Conservation (phyloP, 2,888 invertebrate species). For the Latrodectus elegans region DNA sequence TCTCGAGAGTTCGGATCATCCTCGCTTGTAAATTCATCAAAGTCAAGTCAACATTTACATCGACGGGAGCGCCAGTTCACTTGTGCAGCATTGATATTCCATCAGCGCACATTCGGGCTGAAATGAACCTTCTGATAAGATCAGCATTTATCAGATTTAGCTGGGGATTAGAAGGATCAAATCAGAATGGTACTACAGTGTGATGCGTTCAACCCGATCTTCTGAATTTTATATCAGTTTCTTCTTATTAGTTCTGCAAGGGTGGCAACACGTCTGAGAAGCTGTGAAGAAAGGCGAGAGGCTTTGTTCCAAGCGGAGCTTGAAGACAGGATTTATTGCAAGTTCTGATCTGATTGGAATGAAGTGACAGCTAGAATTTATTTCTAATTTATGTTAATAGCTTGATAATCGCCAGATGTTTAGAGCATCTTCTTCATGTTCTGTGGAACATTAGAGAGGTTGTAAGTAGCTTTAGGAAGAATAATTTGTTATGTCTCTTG, state of each 20-base stretch:
- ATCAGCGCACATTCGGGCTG: conserved; percentile 15
- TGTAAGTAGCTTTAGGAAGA: background rate
- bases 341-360: conserved; percentile 32
- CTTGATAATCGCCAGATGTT: conserved; percentile 23
- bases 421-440: background rate
- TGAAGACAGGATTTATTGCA: conserved; percentile 30
- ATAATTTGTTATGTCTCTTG: background rate
- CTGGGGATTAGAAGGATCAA: conserved; percentile 19
- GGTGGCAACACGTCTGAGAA: conserved; percentile 29
- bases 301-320: conserved; percentile 16
- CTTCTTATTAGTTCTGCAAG: conserved; percentile 60
- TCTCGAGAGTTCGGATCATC: background rate
- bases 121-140: conserved; percentile 29
- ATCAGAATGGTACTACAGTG: conserved; percentile 35
- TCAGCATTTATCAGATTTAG: conserved; percentile 17
- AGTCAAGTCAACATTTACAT: conserved; percentile 16
- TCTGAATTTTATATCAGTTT: conserved; percentile 48
- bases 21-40: conserved; percentile 34
- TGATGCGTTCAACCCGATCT: conserved; percentile 26
- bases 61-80: conserved; percentile 17
- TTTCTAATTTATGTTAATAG: conserved; percentile 30
- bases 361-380: conserved; percentile 15
- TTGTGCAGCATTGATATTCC: conserved; percentile 34
- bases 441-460: background rate
- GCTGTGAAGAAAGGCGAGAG: conserved; percentile 25